Percentiles rank a stretch among this genome's conserved stretches.
phyloP scores from a whole-genome alignment of 2,797 vertebrate species.

The Danio aesculapii region DNA sequence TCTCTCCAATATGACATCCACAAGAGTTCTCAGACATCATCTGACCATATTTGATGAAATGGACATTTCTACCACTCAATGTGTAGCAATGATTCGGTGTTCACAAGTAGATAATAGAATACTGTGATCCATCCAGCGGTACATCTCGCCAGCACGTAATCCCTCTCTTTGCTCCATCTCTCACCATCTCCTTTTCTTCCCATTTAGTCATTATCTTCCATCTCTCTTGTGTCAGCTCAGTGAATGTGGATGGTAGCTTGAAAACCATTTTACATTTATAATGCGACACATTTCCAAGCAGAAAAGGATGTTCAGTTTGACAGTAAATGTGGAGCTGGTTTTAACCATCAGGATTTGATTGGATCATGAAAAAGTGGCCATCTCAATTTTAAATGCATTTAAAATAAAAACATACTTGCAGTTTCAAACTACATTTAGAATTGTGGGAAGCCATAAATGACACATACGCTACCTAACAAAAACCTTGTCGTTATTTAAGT shows the following conservation, averaged over 20 bases:
- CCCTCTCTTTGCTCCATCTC: neutral
- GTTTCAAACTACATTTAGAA: neutral
- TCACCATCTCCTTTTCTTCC: neutral
- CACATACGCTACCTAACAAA: too few species aligned
- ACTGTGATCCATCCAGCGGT: slow-evolving; percentile 11
- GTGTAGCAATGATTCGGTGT: neutral
- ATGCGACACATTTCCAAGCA: neutral
- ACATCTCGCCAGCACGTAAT: neutral
- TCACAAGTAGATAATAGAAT: neutral
- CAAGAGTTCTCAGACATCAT: slow-evolving; percentile 7
- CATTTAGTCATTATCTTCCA: slow-evolving; percentile 19
- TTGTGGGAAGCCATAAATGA: too few species aligned
- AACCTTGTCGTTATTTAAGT: too few species aligned
- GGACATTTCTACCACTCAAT: slow-evolving; percentile 12
- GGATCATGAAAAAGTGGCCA: neutral
- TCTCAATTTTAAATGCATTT: neutral
- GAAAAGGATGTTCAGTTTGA: neutral
- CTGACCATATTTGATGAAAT: slow-evolving; percentile 19
- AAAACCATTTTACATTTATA: neutral
- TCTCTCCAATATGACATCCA: neutral
- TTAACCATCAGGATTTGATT: neutral
- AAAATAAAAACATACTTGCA: neutral
- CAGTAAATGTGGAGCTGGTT: neutral
- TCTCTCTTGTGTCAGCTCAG: neutral
- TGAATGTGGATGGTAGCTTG: neutral